These are phyloP conservation scores for Tychaedon coryphoeus DNA, from an alignment of 2,113 vertebrate species.

Conservation along the genomic window DNA sequence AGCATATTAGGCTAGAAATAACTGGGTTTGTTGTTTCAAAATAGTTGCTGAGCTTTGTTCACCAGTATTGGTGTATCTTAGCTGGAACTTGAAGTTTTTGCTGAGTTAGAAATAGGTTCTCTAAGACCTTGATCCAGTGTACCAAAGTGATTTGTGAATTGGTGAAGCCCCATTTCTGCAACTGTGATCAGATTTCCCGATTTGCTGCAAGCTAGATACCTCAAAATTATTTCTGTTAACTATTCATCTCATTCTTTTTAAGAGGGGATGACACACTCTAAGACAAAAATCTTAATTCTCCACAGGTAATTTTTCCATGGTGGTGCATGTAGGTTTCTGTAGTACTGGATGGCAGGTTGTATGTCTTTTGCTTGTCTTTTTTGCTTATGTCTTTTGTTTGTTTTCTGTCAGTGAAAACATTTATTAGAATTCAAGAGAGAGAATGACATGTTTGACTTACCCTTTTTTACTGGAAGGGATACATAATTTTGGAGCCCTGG, in stretches of 20 bases:
- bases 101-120: not conserved
- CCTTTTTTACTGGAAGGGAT: not conserved
- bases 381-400: too few relatives aligned
- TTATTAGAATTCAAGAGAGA: not conserved
- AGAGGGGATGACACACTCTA: not conserved
- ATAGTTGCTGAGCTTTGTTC: not conserved
- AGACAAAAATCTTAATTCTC: not conserved
- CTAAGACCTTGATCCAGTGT: not conserved
- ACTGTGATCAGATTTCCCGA: not conserved
- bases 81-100: not conserved
- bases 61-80: not conserved
- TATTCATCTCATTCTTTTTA: rapidly evolving
- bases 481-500: not conserved
- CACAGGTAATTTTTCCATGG: not conserved
- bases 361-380: not conserved
- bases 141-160: not conserved
- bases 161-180: not conserved
- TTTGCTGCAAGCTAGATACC: not conserved
- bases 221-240: not conserved
- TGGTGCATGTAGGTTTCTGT: not conserved
- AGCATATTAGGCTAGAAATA: not conserved
- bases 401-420: not conserved
- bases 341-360: not conserved
- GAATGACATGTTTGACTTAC: not conserved
- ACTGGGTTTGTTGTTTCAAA: not conserved